Evolutionary conservation across 2,797 vertebrate species (phyloP), one percentile per base, ranked within the genome.

Genomic region (Sebastes variabilis): DNA sequence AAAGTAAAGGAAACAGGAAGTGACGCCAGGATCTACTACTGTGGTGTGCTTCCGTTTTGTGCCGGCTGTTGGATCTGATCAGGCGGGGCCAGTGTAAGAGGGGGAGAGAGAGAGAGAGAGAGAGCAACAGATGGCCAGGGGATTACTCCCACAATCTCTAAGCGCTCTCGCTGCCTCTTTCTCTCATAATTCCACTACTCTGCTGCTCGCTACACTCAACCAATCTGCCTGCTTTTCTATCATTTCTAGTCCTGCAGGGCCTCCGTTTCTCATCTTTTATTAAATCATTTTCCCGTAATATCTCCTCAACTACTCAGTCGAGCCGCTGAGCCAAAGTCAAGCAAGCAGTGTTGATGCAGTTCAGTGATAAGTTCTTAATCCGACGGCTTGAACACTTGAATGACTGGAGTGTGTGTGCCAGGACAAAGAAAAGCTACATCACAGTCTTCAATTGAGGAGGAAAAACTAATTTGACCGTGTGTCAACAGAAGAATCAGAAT

Each of bases 121-220:
- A 64, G 90, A 80, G 87, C 76, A 95, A 91, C 95, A 96, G 96
- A 96, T 96, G 95, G 96, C 82, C 77, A 74, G 70, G 80, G 94
- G 95, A 96, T 96, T 96, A 96, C 88, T 87, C 85, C 90, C 66
- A 67, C 92, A 92, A 94, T 93, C 93, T 92, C 91, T 95, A 87
- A 92, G 84, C 89, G 77, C 91, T 90, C 90, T 82, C 87, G 80
- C 83, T 87, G 81, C 75, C 80, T 78, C 84, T 79, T 73, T 76
- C 82, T 84, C 88, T 65, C 80, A 87, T 92, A 93, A 93, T 93
- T 93, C 91, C 90, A 87, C 90, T 67, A 79, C 84, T 87, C 78
- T 52, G 75, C 68, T 74, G 66, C 81, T 70, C 62, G 56, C 72
- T 59, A 46, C 66, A n/a, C 72, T 81, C 80, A 55, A 72, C 59